Percentiles rank a stretch among this genome's conserved stretches.
These are phyloP conservation scores for Lytechinus variegatus DNA, from an alignment of 35 echinoderm and acorn worm genomes.

Conservation along the genomic window DNA sequence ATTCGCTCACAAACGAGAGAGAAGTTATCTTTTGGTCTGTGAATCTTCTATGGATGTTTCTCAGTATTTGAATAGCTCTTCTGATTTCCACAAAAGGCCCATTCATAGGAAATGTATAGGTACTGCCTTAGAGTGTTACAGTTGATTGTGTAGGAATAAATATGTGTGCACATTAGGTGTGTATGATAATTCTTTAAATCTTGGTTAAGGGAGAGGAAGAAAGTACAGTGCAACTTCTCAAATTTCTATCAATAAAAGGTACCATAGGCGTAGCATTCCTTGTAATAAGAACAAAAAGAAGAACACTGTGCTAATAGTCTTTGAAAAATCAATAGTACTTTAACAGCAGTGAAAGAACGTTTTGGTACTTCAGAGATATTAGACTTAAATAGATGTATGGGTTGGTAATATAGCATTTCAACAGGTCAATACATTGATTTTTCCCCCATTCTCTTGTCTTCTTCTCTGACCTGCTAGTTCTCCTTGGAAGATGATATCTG, in stretches of 20 bases:
- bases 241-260: too few species aligned
- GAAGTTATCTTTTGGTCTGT: not conserved
- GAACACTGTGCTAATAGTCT: not conserved
- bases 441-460: not conserved
- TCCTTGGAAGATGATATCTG: not conserved
- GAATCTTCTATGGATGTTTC: not conserved
- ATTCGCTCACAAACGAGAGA: not conserved
- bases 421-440: slow-evolving; percentile 15
- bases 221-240: not conserved
- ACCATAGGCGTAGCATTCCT: too few species aligned
- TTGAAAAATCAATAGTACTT: not conserved
- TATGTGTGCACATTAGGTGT: not conserved
- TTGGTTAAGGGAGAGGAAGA: not conserved
- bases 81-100: not conserved
- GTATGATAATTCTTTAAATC: not conserved
- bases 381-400: not conserved
- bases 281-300: not conserved
- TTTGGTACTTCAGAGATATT: not conserved
- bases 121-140: not conserved
- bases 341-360: not conserved
- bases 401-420: not conserved
- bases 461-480: not conserved
- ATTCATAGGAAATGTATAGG: not conserved
- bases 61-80: not conserved
- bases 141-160: not conserved